Evolutionary conservation across 2,888 invertebrate genomes (phyloP).

Genomic region (Epinotia brunnichana): DNA sequence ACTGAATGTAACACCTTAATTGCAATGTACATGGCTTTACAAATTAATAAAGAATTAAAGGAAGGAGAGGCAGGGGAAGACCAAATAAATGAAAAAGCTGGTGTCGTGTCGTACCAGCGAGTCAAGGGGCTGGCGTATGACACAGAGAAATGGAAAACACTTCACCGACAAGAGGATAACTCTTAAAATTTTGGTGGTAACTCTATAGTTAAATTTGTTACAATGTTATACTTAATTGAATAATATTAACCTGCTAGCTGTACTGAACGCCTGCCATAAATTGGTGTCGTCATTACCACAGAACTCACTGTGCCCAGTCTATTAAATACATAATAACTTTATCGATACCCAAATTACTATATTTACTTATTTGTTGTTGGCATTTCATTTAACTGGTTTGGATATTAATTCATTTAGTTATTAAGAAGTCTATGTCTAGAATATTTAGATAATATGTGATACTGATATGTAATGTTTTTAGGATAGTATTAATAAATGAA

Average conservation of each 20-base stretch:
- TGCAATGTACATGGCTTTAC: too few relatives aligned
- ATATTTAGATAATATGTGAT: too few relatives aligned
- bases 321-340: slow-evolving; percentile 26
- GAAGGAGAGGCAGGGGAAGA: too few relatives aligned
- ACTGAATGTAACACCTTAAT: too few relatives aligned
- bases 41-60: too few relatives aligned
- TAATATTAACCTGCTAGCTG: background rate
- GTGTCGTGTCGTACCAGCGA: too few relatives aligned
- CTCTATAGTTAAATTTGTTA: background rate
- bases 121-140: too few relatives aligned
- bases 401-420: background rate
- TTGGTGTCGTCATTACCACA: slow-evolving; percentile 27
- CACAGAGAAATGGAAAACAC: too few relatives aligned
- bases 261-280: slow-evolving; percentile 4
- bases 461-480: too few relatives aligned
- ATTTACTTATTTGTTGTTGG: slow-evolving; percentile 22
- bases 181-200: background rate
- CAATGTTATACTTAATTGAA: background rate
- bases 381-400: slow-evolving; percentile 22
- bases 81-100: too few relatives aligned
- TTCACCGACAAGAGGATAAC: too few relatives aligned
- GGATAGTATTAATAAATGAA: too few relatives aligned
- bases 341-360: slow-evolving; percentile 7
- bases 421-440: background rate
- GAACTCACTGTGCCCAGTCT: background rate